Evolutionary conservation across 2,888 invertebrate species (phyloP), one percentile per base, ranked within the genome.

Genomic region (Cryptus viduatorius): DNA sequence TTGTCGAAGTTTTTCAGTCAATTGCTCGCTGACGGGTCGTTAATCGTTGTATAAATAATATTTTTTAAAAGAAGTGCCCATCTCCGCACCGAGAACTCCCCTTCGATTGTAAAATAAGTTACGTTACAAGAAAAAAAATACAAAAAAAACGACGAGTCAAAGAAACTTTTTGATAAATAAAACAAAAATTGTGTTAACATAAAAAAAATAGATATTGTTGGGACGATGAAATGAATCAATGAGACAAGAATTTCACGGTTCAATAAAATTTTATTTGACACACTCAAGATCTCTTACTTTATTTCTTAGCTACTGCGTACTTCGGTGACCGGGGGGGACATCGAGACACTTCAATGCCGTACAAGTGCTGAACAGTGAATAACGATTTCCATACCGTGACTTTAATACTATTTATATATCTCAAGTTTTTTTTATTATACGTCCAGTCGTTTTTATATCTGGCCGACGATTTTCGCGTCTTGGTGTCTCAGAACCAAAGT

Each of bases 251-350:
- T 48, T 80, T 76, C 79, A 83, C 85, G 80, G 79, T 83, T 83
- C 53, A 79, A 83, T 85, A 83, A 82, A 80, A 83, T 83, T 84
- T 84, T 86, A 85, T 86, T 86, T 71, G 80, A 79, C 79, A 82
- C 82, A 79, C 75, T 75, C 73, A 80, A 75, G 65, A 82, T 61
- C 73, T 75, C 64, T 81, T 82, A 65, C 37, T 75, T 82, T 73
- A 79, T 65, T 80, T 69, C 73, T 77, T 79, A 61, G 68, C 77
- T 68, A 71, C 69, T 78, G 44, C 78, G 75, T 81, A 79, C 65
- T 50, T 76, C 31, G 46, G 81, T 84, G 84, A 84, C 75, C 73
- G 65, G 69, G 65, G 29, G 65, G 69, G 65, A 29, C 77, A 75
- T 76, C 67, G 79, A 48, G 53, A 82, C 73, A 48, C 19, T 42